These are phyloP conservation scores for Lutraria rhynchaena DNA, from an alignment of 1,140 invertebrate species.

Conservation along the genomic window DNA sequence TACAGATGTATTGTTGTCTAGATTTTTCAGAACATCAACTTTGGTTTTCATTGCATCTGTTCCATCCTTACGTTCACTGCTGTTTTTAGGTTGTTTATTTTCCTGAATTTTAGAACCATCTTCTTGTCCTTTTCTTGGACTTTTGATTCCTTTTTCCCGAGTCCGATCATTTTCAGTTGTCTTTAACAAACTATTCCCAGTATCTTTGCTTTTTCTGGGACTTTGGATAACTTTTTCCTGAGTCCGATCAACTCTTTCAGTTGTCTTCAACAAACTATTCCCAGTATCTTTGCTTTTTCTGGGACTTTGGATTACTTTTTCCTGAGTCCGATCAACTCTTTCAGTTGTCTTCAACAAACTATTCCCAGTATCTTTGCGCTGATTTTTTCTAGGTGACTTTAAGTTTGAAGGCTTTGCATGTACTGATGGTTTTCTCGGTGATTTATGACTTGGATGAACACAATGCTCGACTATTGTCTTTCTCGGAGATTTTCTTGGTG, in stretches of 20 bases:
- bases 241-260: neutral
- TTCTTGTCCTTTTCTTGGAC: too few species aligned
- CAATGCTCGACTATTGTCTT: neutral
- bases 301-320: too few species aligned
- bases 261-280: neutral
- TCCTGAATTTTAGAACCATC: too few species aligned
- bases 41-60: too few species aligned
- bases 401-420: neutral
- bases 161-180: neutral
- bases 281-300: neutral
- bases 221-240: too few species aligned
- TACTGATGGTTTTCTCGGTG: neutral
- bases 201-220: neutral
- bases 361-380: neutral
- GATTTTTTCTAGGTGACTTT: constrained; percentile 20
- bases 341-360: neutral
- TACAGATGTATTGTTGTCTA: too few species aligned
- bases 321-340: too few species aligned
- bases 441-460: neutral
- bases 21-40: too few species aligned
- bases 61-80: too few species aligned
- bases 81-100: too few species aligned
- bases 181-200: neutral
- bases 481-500: neutral
- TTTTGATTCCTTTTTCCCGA: too few species aligned